These are phyloP conservation scores for Drosophila diplacantha DNA, from an alignment of 2,888 invertebrate genomes.

Conservation along the genomic window DNA sequence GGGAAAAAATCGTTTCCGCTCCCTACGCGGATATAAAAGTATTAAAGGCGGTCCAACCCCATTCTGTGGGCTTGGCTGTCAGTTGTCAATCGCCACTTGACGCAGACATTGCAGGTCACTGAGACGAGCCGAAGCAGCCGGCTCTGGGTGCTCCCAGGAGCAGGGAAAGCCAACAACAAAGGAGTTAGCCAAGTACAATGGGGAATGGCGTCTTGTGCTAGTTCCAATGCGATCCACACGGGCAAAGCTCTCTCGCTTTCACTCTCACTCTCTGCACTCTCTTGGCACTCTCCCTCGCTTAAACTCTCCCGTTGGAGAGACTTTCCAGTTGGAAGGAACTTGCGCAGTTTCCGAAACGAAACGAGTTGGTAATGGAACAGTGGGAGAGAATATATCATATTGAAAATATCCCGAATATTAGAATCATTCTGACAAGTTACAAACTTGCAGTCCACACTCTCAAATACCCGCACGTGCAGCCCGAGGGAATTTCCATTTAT, in stretches of 20 bases:
- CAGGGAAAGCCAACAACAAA: constrained; percentile 20
- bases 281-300: background rate
- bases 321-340: constrained; percentile 46
- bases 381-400: constrained; percentile 12
- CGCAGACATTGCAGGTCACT: constrained; percentile 38
- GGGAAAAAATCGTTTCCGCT: background rate
- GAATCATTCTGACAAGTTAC: constrained; percentile 16
- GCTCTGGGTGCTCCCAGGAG: constrained; percentile 10
- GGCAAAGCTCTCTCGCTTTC: constrained; percentile 9
- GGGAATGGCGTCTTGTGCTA: constrained; percentile 51
- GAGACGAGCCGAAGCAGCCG: constrained; percentile 22
- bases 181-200: constrained; percentile 23
- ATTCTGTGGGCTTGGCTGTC: constrained; percentile 2
- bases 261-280: constrained; percentile 4
- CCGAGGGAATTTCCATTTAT: constrained; percentile 29
- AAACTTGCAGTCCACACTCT: constrained; percentile 42
- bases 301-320: constrained; percentile 7
- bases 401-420: constrained; percentile 13
- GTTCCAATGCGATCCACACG: constrained; percentile 53
- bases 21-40: background rate
- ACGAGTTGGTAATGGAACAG: constrained; percentile 32
- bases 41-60: constrained; percentile 12
- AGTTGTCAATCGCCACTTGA: constrained; percentile 36
- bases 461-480: constrained; percentile 31
- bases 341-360: constrained; percentile 38